These are phyloP conservation scores for Phaethornis superciliosus DNA, from an alignment of 2,113 vertebrate species.

Conservation along the genomic window DNA sequence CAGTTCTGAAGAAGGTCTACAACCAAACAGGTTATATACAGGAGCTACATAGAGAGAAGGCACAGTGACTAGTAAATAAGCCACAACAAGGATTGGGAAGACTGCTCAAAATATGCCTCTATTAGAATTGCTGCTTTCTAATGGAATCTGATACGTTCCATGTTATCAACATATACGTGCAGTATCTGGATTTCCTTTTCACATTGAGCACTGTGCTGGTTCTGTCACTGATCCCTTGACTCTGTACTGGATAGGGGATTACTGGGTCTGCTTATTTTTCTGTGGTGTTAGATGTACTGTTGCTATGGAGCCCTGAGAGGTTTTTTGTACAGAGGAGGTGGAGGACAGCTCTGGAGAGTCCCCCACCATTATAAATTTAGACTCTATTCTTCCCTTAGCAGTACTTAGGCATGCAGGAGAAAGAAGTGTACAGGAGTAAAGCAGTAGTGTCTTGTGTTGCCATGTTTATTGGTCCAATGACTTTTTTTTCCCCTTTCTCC, in stretches of 20 bases:
- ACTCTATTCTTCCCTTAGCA: not conserved
- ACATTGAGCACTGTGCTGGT: not conserved
- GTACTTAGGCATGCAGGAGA: not conserved
- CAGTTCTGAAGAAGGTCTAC: slow-evolving; percentile 82
- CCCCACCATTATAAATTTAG: not conserved
- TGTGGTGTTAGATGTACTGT: not conserved
- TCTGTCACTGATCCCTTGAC: not conserved
- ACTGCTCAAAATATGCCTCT: not conserved
- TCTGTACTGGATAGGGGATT: not conserved
- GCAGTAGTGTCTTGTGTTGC: not conserved
- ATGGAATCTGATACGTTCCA: not conserved
- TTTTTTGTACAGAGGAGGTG: not conserved
- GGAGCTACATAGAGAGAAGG: not conserved
- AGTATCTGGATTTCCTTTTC: not conserved
- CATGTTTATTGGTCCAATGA: not conserved
- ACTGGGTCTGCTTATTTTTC: not conserved
- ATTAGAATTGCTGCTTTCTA: not conserved
- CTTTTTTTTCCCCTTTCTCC: not conserved
- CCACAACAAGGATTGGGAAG: not conserved
- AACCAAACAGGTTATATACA: slow-evolving; percentile 75
- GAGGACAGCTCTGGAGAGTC: not conserved
- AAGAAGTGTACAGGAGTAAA: not conserved
- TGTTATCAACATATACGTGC: not conserved
- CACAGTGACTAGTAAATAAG: not conserved
- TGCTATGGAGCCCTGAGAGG: not conserved